phyloP scores from a whole-genome alignment of 2,113 vertebrate species.

The Galeopterus variegatus region DNA sequence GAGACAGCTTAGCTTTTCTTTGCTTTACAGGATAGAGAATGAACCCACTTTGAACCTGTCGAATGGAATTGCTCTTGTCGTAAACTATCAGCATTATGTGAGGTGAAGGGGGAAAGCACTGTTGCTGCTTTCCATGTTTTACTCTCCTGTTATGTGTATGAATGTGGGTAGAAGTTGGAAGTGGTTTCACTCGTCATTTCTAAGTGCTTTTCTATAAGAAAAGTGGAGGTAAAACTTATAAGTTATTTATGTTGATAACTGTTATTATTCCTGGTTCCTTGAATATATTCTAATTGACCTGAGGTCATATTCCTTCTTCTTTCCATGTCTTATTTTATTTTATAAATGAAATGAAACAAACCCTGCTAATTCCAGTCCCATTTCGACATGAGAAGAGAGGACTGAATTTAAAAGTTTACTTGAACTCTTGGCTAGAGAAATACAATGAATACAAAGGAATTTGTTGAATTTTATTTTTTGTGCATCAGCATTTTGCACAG shows the following conservation, averaged over 20 bases:
- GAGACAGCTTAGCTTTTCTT: background rate
- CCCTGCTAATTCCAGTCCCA: constrained; percentile 34
- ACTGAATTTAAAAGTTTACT: constrained; percentile 37
- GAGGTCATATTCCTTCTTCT: constrained; percentile 29
- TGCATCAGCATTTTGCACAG: constrained; percentile 33
- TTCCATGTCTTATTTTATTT: constrained; percentile 18
- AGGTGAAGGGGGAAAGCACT: constrained; percentile 75
- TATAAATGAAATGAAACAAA: constrained; percentile 50
- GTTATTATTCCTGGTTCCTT: constrained; percentile 46
- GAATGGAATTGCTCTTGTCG: constrained; percentile 76
- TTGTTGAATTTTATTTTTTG: constrained; percentile 27
- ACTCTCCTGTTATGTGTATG: background rate
- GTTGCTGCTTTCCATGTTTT: background rate
- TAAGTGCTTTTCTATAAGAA: background rate
- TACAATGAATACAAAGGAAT: constrained; percentile 22
- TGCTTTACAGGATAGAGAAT: constrained; percentile 78
- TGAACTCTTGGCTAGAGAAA: constrained; percentile 50
- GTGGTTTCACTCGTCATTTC: background rate
- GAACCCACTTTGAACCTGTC: constrained; percentile 69
- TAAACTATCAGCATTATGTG: constrained; percentile 77
- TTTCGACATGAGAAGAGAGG: constrained; percentile 31
- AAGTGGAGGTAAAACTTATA: constrained; percentile 26
- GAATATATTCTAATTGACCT: constrained; percentile 18
- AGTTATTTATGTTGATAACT: constrained; percentile 50
- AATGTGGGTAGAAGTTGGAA: constrained; percentile 60